Percentiles rank a stretch among this genome's conserved stretches.
phyloP scores from a whole-genome alignment of 2,797 vertebrate species.

The Novumbra hubbsi region DNA sequence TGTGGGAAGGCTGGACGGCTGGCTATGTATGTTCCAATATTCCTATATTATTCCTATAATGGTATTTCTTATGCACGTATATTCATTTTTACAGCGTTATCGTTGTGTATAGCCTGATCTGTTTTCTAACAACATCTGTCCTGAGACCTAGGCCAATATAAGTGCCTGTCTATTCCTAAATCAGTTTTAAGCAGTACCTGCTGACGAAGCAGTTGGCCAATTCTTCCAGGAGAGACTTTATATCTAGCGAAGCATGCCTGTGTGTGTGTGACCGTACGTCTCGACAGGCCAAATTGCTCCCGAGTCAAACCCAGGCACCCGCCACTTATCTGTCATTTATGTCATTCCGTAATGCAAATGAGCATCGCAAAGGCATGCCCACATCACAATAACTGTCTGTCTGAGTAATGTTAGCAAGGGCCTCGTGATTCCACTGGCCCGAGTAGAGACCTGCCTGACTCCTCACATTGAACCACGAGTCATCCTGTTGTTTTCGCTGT shows the following conservation, averaged over 20 bases:
- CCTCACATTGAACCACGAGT: background rate
- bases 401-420: background rate
- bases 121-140: constrained; percentile 4
- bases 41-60: background rate
- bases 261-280: constrained; percentile 1
- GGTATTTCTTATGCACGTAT: background rate
- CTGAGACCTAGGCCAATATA: background rate
- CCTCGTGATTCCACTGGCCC: background rate
- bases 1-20: no score
- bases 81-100: background rate
- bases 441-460: background rate
- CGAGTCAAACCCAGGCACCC: background rate
- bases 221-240: background rate
- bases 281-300: background rate
- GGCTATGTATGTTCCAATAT: background rate
- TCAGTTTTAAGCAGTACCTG: background rate
- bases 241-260: constrained; percentile 1
- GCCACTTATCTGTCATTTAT: background rate
- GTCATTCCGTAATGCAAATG: background rate
- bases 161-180: background rate
- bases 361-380: background rate
- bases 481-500: background rate
- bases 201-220: background rate
- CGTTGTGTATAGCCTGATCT: background rate
- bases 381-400: constrained; percentile 8